Base-by-base conservation (phyloP, 2,113 vertebrate genomes). In the Carassius auratus region DNA sequence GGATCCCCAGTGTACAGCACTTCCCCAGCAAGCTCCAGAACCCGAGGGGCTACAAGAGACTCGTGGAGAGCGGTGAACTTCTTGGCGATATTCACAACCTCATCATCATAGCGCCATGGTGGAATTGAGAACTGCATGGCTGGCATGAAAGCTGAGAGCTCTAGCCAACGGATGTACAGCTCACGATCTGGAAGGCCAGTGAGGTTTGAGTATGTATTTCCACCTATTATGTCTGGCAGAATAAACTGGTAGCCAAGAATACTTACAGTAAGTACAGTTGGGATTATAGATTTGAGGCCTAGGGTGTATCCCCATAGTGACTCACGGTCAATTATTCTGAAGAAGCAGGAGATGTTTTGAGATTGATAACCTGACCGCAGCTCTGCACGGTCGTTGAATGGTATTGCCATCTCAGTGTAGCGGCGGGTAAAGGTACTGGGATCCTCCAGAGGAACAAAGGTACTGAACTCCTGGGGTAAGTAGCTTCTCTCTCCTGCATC, bases 111-210 rank as follows among this genome's bases (percentile, higher is more conserved):
- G 10, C 93, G 93, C 98, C 98, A 99, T 0, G 98, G 98, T 0
- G 98, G 98, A 52, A 98, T 94, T 10, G 98, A 97, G 88, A 99
- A 99, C 93, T 99, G 96, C 98, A 99, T 98, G 62, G 97, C 96
- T 0, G 98, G 98, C 97, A 99, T 97, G 93, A 99, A 99, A 23
- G 98, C 97, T 0, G 97, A 97, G 71, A 99, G 92, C 91, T 99
- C 97, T 90, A 99, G 92, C 98, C 98, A 99, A 71, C 98, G 95
- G 88, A 99, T 96, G 4, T 98, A 99, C 26, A 99, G 96, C 90
- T 99, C 98, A 15, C 95, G 95, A 89, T 98, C 96, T 0, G 97
- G 97, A 21, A 96, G 94, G 57, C 90, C 92, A 0, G 96, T 97
- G 75, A 92, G 95, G 84, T 94, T 94, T 0, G 94, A 92, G 75